phyloP scores from a whole-genome alignment of 2,888 invertebrate species.

The Catocala nupta region DNA sequence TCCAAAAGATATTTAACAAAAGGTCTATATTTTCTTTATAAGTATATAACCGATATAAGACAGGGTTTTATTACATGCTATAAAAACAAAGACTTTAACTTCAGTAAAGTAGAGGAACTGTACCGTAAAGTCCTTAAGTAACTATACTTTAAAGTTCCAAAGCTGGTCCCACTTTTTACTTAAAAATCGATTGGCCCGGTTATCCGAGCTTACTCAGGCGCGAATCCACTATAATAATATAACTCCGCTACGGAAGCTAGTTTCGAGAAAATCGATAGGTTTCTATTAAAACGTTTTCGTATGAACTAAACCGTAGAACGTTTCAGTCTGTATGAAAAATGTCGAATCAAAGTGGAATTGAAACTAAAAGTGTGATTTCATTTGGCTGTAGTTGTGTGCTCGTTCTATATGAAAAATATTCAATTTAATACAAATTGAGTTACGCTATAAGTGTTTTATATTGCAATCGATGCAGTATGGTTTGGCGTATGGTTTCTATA shows the following conservation, averaged over 20 bases:
- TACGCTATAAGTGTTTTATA: neutral
- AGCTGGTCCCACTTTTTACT: conserved; percentile 53
- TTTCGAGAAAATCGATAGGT: conserved; percentile 55
- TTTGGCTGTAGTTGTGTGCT: conserved; percentile 5
- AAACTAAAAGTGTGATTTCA: conserved; percentile 38
- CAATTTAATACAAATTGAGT: neutral
- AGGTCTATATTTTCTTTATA: neutral
- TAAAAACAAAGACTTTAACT: conserved; percentile 43
- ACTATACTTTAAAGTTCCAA: conserved; percentile 47
- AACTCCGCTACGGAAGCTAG: conserved; percentile 50
- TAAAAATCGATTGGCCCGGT: conserved; percentile 58
- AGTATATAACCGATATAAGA: conserved; percentile 9
- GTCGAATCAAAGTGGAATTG: conserved; percentile 36
- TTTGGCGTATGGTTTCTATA: too few relatives aligned
- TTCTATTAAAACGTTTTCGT: conserved; percentile 57
- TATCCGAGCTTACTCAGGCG: conserved; percentile 62
- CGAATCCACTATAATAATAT: conserved; percentile 60
- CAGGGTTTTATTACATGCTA: conserved; percentile 27
- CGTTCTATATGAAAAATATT: neutral
- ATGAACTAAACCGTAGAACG: conserved; percentile 42
- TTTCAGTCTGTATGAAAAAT: conserved; percentile 40
- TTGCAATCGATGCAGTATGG: too few relatives aligned
- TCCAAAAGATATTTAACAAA: too few relatives aligned
- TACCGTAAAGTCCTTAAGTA: conserved; percentile 43
- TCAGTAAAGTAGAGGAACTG: conserved; percentile 36